Base-by-base conservation (phyloP, 2,888 invertebrate species). In the Torymus auratus region DNA sequence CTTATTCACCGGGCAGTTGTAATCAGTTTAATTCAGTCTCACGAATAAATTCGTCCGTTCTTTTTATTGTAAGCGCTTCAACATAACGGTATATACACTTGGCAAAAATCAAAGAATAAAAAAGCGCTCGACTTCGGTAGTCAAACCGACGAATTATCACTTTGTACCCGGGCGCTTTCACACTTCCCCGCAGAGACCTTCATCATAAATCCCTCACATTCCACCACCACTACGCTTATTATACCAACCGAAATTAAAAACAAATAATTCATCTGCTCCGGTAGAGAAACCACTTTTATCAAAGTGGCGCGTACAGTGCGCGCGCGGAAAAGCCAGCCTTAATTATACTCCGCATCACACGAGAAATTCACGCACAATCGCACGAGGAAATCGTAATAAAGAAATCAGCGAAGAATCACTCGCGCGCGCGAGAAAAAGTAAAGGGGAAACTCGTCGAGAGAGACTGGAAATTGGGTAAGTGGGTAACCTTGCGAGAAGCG, bases 401-500 rank as follows among this genome's bases (percentile, higher is more conserved):
- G 72, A 69, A 62, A 78, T 82, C 78, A 60, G 79, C 53, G 67
- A 15, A 23, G 61, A 28, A 28, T 28, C 28, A 4, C 4, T 3
- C 60, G 50, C 17, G 69, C 13, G 28, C 28, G 28, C 28, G 41
- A 58, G 20, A 41, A 52, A 52, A 15, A 53, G 17, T 14, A 15
- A 50, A 41, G 53, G 28, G 52, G 74, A 61, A 61, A 41, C 69
- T 58, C 58, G 58, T 28, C 58, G 14, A 77, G 77, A 80, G 53
- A 13, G 62, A 61, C 55, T 60, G 80, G 81, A 80, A 85, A 84
- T 84, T 84, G 83, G 85, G 84, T 85, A 84, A 85, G 83, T 85
- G 83, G 84, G 84, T 83, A 83, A 83, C 84, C 83, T 83, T 84
- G 80, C 78, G 69, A n/a, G 78, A 64, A 53, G 41, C 53, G 64